Base-by-base conservation (phyloP, 2,888 invertebrate species). In the Villa cingulata region DNA sequence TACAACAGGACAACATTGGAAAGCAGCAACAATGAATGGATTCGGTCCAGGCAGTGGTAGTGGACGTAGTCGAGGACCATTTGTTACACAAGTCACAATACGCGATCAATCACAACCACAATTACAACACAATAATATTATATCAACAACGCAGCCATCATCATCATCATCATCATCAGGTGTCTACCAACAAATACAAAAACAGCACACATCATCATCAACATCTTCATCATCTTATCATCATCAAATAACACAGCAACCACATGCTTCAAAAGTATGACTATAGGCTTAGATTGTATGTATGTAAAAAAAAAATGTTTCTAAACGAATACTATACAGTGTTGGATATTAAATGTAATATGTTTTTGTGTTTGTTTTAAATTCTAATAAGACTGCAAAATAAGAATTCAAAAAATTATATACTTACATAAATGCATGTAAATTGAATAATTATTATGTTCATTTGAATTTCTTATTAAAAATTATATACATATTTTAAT, bases 11-110 rank as follows among this genome's bases (percentile, higher is more conserved):
- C 61, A 65, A 7, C 64, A 65, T 48, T 67, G 66, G 64, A 66
- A 67, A 53, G 53, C 60, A 7, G 65, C 67, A 3, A 56, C 63
- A 9, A 50, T 66, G 42, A 68, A 66, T 50, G 66, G 67, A 42
- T 37, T 47, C 32, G 43, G 48, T 15, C 16, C 43, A 12, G 18
- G 45, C n/a, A 63, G 63, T 41, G 65, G 67, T 56, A 67, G 68
- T 44, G 65, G 66, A 6, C 62, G 68, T 42, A 65, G 65, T 54
- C 70, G 75, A 18, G 78, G 77, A 1, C 78, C 78, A 1, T 78
- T 77, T 55, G 71, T 78, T 3, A 78, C 78, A 1, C 78, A 78
- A 56, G 77, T 78, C 37, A 77, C 75, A 41, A 77, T 78, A 53
- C 72, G 76, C 6, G 75, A 76, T 51, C 70, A 73, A 29, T 17